A percentile compares a stretch with the other conserved stretches of the same genome.
phyloP scores from a whole-genome alignment of 2,888 invertebrate species.

The Meliscaeva auricollis region DNA sequence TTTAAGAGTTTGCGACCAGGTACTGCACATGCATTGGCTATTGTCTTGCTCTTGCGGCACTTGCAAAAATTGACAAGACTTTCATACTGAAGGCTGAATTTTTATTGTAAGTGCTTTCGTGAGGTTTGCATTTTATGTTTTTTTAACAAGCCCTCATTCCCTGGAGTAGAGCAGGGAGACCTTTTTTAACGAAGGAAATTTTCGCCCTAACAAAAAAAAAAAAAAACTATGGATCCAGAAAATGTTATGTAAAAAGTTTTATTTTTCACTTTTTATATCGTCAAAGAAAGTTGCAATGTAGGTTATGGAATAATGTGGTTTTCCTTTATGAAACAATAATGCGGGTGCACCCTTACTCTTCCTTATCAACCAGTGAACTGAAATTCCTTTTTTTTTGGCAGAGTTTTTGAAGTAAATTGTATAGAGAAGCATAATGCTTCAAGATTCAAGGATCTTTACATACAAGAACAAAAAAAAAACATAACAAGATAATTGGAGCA shows the following conservation, averaged over 20 bases:
- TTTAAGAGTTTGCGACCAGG: not conserved
- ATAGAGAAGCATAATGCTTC: not conserved
- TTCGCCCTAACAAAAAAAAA: not conserved
- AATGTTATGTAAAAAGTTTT: constrained; percentile 22
- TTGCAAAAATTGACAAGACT: not conserved
- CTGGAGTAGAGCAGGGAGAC: not conserved
- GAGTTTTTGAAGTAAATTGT: not conserved
- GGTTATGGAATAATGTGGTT: constrained; percentile 4
- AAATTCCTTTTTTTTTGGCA: not conserved
- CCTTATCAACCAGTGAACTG: not conserved
- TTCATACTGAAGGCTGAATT: not conserved
- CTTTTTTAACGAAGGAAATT: not conserved
- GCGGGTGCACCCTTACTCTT: not conserved
- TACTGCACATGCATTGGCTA: constrained; percentile 6
- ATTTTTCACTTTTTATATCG: not conserved
- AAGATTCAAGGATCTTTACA: not conserved
- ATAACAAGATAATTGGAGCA: not conserved
- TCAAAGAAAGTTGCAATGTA: constrained; percentile 1
- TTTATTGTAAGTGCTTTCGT: constrained; percentile 33
- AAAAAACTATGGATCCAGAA: not conserved
- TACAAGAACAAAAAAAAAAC: too few species aligned
- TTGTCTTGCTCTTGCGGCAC: not conserved
- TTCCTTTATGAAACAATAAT: not conserved
- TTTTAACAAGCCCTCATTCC: constrained; percentile 2
- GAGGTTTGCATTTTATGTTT: constrained; percentile 15